Evolutionary conservation across 1,140 invertebrate genomes (phyloP), one percentile per base, ranked within the genome.

Genomic region (Hycleus phaleratus): DNA sequence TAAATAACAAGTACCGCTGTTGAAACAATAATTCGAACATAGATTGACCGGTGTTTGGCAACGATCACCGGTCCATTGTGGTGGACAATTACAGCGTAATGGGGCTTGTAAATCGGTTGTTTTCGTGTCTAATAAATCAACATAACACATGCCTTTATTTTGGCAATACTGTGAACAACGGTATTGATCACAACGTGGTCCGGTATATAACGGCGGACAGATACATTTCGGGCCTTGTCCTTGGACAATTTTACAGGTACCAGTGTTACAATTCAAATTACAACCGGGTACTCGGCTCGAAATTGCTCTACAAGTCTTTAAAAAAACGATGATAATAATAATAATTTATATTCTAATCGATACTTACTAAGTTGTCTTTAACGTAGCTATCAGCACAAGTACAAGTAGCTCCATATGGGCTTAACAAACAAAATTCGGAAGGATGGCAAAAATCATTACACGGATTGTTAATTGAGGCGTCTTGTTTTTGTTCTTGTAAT

Each of bases 401-500:
- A 65, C 88, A 91, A 1, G 74, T 74, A 54, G 73, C 72, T 2
- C 71, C 75, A 46, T 61, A 70, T 0, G 75, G 73, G 11, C 74
- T 76, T 9, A 82, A 74, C 50, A 83, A 70, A 64, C 83, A 85
- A 38, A 85, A 76, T 25, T 82, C 81, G 32, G 75, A 79, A 3
- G 74, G 68, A 59, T 79, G 74, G 69, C 85, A 87, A 10, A 78
- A 77, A 32, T 74, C 73, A 6, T 72, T 68, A 57, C 74, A 77
- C 38, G 72, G 71, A 70, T 75, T 76, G 49, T 73, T 74, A 38
- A 80, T 78, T 10, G 68, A 64, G 10, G 63, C 60, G 26, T 78
- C 76, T 63, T 87, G 83, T 61, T 84, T 84, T 57, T 83, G 70
- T 54, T 84, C 78, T 63, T 88, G 86, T 12, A 88, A 66, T 7